Base-by-base conservation (phyloP, 2,888 invertebrate species). In the Heteropelma amictum region DNA sequence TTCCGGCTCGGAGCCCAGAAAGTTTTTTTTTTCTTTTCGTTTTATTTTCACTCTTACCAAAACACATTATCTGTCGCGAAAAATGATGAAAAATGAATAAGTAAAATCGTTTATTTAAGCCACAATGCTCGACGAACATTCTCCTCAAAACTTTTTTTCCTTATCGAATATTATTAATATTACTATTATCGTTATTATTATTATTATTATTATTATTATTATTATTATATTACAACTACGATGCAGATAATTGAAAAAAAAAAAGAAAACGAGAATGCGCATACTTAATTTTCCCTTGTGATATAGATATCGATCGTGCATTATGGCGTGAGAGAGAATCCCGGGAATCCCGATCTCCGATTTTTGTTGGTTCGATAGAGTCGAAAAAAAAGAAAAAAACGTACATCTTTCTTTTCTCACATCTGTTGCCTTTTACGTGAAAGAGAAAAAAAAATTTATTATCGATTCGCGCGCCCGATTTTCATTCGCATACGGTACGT, bases 201-300 rank as follows among this genome's bases (percentile, higher is more conserved):
- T 45, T 65, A 21, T 38, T 51, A n/a, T 38, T 64, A 54, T 65
- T 54, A 54, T 64, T 38, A 26, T 23, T 68, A 42, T 35, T 60
- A 60, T 45, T 49, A 47, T 12, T 49, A 56, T 30, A 54, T 54
- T 67, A 35, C n/a, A 33, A 58, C 33, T 40, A 40, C 30, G 40
- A 64, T 71, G 17, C 72, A 56, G 70, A 67, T 47, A 38, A 67
- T 30, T 53, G 21, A 76, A 67, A 53, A 64, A 70, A 64, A 67
- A 63, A 64, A 70, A 64, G 61, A 63, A 47, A 64, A 65, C 54
- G 64, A 67, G 73, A 77, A 72, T 76, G 79, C 79, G 82, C 84
- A 85, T 86, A 86, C 87, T 87, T 87, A 87, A 86, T 85, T 81
- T 84, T 81, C 81, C 80, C 80, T 84, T 87, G 86, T 87, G 86